Evolutionary conservation across 1,140 invertebrate species (phyloP), one percentile per base, ranked within the genome.

Genomic region (Drosophila tani): DNA sequence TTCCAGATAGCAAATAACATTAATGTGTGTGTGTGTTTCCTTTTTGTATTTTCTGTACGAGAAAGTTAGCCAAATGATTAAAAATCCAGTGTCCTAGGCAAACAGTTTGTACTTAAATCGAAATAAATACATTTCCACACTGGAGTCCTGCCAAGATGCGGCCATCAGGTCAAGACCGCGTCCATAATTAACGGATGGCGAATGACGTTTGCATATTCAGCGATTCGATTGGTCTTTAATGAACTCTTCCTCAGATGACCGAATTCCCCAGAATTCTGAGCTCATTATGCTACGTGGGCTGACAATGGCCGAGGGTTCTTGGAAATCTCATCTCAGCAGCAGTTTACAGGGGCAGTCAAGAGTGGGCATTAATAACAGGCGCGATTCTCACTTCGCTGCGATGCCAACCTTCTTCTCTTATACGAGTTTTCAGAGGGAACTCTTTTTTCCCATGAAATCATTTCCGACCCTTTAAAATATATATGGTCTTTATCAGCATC

Each of bases 201-300:
- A 47, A 82, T 85, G 82, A 85, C 79, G 82, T 70, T 79, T 82
- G 82, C 82, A 85, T 75, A 32, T 32, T 14, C 45, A 45, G 46
- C 29, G 45, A n/a, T 70, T 59, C 41, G 43, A 38, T 69, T 53
- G 62, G 46, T 41, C 45, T 60, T 79, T 65, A 82, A 77, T 66
- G 66, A 66, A 73, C 66, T 74, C 68, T 55, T 75, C 40, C 53
- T 47, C 49, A 46, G 29, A 49, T 69, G 79, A 43, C 75, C 29
- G 75, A 85, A 81, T 85, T 85, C 79, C 29, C 43, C 57, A 50
- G 79, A 85, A 85, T 75, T 85, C 67, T 75, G 59, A 79, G 83
- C 75, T 85, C 75, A 88, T 87, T 87, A 79, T 87, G 75, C 79
- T 79, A 79, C 76, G 79, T 85, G 74, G 82, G 64, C 64, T 56